A percentile compares a stretch with the other conserved stretches of the same genome.
These are phyloP conservation scores for Cyphomyrus discorhynchus DNA, from an alignment of 2,113 vertebrate species.

Conservation along the genomic window DNA sequence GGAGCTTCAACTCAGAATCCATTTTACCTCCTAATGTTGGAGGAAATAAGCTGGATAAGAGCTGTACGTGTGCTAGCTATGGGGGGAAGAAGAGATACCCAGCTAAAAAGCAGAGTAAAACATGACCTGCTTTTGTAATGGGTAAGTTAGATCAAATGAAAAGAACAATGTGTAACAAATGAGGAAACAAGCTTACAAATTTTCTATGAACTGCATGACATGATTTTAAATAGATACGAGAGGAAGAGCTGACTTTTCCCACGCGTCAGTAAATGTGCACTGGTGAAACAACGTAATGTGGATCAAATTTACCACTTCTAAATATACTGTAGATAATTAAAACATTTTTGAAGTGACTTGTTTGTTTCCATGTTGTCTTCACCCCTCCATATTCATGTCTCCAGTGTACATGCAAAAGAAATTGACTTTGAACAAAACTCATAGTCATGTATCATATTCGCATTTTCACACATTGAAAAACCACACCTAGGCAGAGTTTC, in stretches of 20 bases:
- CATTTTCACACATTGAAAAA: not conserved
- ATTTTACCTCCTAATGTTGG: not conserved
- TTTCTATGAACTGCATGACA: not conserved
- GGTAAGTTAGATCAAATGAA: not conserved
- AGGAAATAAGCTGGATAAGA: not conserved
- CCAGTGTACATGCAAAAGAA: not conserved
- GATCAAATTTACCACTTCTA: not conserved
- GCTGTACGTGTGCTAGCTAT: not conserved
- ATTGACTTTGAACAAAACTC: not conserved
- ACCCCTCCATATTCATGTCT: not conserved
- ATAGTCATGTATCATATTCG: not conserved
- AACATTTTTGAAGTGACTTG: not conserved
- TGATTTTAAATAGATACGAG: not conserved
- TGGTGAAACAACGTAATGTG: not conserved
- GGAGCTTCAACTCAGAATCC: not conserved
- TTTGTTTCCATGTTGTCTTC: not conserved
- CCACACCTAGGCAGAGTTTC: not conserved
- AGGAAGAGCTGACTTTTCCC: not conserved
- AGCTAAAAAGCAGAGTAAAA: not conserved
- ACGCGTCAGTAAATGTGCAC: not conserved
- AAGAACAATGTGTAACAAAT: not conserved
- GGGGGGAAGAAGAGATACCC: not conserved
- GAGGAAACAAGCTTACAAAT: not conserved
- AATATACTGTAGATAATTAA: not conserved
- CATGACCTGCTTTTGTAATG: not conserved